Evolutionary conservation across 1,140 invertebrate genomes (phyloP).

Genomic region (Drosophila pachea): DNA sequence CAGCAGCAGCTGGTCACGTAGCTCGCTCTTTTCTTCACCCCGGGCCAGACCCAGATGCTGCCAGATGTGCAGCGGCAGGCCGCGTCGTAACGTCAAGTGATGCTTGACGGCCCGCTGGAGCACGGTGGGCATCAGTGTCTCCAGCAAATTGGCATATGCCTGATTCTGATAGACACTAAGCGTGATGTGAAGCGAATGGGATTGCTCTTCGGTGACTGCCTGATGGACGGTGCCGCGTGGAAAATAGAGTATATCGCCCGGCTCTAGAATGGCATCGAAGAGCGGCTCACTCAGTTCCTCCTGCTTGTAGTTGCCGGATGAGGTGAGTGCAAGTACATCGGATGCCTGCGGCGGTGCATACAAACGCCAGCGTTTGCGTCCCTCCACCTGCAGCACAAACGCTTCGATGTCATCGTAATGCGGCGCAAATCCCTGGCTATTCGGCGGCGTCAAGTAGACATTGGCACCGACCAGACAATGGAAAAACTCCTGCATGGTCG

Average conservation of each 20-base stretch:
- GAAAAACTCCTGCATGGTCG: slow-evolving; percentile 96
- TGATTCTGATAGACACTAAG: slow-evolving; percentile 95
- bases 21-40: slow-evolving; percentile 79
- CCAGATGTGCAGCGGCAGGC: slow-evolving; percentile 89
- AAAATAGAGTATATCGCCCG: slow-evolving; percentile 95
- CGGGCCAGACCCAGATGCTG: slow-evolving; percentile 86
- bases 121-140: slow-evolving; percentile 89
- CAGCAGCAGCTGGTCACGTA: slow-evolving; percentile 81
- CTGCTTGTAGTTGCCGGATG: slow-evolving; percentile 90
- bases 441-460: slow-evolving; percentile 96
- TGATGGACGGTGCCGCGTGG: slow-evolving; percentile 97
- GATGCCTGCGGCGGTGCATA: slow-evolving; percentile 84
- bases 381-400: slow-evolving; percentile 97
- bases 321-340: slow-evolving; percentile 88
- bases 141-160: slow-evolving; percentile 92
- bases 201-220: slow-evolving; percentile 85
- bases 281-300: slow-evolving; percentile 90
- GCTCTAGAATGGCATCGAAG: slow-evolving; percentile 86
- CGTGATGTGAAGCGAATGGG: slow-evolving; percentile 95
- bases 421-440: slow-evolving; percentile 97
- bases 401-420: slow-evolving; percentile 99
- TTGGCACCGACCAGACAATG: slow-evolving; percentile 96
- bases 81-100: slow-evolving; percentile 87
- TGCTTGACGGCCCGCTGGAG: slow-evolving; percentile 85
- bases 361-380: slow-evolving; percentile 95